phyloP scores from a whole-genome alignment of 2,113 vertebrate species.

The Myodes glareolus region DNA sequence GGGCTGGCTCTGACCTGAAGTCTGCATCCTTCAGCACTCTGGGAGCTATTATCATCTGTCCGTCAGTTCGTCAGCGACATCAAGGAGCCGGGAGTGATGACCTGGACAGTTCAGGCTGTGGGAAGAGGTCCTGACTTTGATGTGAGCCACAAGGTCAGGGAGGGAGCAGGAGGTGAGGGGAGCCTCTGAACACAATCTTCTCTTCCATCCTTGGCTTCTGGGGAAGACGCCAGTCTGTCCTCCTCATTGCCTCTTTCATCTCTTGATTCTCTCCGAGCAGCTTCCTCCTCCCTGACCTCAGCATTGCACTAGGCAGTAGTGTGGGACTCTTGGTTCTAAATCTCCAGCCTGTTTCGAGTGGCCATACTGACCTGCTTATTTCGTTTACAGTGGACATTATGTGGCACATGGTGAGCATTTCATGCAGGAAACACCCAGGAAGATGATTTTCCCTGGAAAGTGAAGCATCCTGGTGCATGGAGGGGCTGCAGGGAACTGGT shows the following conservation, averaged over 20 bases:
- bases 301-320: neutral
- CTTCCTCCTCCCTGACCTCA: neutral
- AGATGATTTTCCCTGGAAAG: neutral
- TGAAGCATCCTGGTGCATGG: neutral
- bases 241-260: constrained; percentile 36
- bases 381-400: neutral
- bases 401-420: neutral
- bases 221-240: constrained; percentile 43
- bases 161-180: constrained; percentile 27
- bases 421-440: neutral
- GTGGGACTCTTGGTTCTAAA: neutral
- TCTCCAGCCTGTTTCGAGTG: neutral
- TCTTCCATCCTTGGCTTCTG: neutral
- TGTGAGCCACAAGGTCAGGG: constrained; percentile 69
- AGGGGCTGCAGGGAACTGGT: neutral
- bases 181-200: neutral
- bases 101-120: constrained; percentile 37
- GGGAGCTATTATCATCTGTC: constrained; percentile 62
- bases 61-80: constrained; percentile 67
- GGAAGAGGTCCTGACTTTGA: constrained; percentile 72
- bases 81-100: neutral
- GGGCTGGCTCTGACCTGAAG: neutral
- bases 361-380: neutral
- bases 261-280: neutral
- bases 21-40: constrained; percentile 29